Base-by-base conservation (phyloP, 2,888 invertebrate species). In the Tolmerus cingulatus region DNA sequence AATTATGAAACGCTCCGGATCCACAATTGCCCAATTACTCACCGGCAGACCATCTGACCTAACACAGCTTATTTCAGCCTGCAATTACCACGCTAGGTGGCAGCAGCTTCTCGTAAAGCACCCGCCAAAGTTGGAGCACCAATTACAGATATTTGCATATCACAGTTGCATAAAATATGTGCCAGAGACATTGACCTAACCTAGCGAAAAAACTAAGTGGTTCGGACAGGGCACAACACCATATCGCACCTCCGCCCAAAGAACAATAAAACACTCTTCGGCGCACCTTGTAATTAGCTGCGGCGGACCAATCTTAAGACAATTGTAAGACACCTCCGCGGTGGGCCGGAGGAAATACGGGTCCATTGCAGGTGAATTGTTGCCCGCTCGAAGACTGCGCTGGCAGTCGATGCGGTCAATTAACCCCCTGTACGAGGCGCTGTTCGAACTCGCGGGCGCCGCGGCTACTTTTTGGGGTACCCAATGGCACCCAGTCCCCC, bases 161-260 rank as follows among this genome's bases (percentile, higher is more conserved):
- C 57, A 1, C 74, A 66, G 82, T 85, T 85, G 74, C 85, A 85
- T 85, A 74, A 46, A 57, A 78, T 78, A 23, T 46, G 46, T 30
- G 37, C 74, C 77, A 87, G 66, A 87, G 87, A 88, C 88, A 88
- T 88, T 88, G 88, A 88, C 88, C 88, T 87, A 87, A 87, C 88
- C 87, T 87, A 87, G 40, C 86, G 82, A 77, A 74, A 88, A 87
- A 87, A 77, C 55, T 81, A 86, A 87, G 57, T 88, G 86, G 87
- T 88, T 57, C 84, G 87, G 87, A 87, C 88, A 87, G 77, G 19
- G 55, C 55, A 81, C 23, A 66, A 23, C 37, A 23, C 14, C 66
- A 40, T 74, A 74, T 23, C 43, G 74, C 85, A 74, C 85, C 37
- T 74, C 57, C 19, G 34, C 30, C 40, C 51, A 34, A 51, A 88